Percentiles rank a stretch among this genome's conserved stretches.
phyloP scores from a whole-genome alignment of 1,140 invertebrate genomes.

The Drosophila gunungcola region DNA sequence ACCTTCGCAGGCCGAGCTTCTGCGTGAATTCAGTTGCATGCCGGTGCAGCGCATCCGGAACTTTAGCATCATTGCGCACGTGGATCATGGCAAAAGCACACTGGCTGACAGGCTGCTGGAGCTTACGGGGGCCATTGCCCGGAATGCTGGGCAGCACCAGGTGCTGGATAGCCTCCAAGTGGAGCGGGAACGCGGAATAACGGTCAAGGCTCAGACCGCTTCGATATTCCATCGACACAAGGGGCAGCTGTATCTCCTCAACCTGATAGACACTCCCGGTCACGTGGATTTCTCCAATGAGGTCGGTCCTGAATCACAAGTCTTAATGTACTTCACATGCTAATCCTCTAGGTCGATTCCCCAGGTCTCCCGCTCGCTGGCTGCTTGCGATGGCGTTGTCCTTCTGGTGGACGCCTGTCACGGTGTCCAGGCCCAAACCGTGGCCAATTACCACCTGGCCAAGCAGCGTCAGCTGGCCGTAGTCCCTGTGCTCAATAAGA shows the following conservation, averaged over 20 bases:
- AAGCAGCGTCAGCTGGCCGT: conserved; percentile 92
- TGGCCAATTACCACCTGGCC: conserved; percentile 98
- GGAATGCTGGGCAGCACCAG: conserved; percentile 90
- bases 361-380: conserved; percentile 91
- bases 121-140: conserved; percentile 93
- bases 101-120: conserved; percentile 96
- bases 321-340: too few relatives aligned
- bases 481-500: conserved; percentile 98
- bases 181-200: conserved; percentile 98
- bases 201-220: conserved; percentile 98
- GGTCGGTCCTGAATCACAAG: conserved; percentile 86
- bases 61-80: conserved; percentile 98
- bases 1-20: conserved; percentile 34
- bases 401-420: conserved; percentile 98
- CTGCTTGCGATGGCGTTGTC: conserved; percentile 97
- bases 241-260: conserved; percentile 92
- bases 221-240: conserved; percentile 92
- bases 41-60: conserved; percentile 93
- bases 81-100: conserved; percentile 99
- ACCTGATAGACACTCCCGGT: conserved; percentile 99
- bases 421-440: conserved; percentile 98
- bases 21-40: conserved; percentile 62
- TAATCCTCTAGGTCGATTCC: neutral
- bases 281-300: conserved; percentile 99
- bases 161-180: conserved; percentile 87